These are phyloP conservation scores for Temnothorax unifasciatus DNA, from an alignment of 2,888 invertebrate species.

Conservation along the genomic window DNA sequence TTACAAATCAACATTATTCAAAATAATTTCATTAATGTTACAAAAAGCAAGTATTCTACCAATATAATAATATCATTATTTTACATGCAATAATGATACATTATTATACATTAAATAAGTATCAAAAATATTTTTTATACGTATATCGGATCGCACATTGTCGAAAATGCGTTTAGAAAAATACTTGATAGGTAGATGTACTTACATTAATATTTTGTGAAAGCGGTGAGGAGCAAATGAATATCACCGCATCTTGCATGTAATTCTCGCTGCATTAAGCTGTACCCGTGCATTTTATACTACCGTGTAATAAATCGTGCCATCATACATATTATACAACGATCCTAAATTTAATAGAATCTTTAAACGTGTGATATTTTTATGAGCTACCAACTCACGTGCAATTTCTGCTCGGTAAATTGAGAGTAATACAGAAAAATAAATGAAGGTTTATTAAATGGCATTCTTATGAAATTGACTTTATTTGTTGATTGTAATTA, in stretches of 20 bases:
- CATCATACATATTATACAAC: conserved; percentile 31
- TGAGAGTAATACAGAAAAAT: conserved; percentile 39
- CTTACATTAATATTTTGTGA: conserved; percentile 21
- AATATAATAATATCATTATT: not conserved
- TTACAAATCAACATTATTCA: not conserved
- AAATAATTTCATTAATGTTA: conserved; percentile 1
- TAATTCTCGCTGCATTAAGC: conserved; percentile 19
- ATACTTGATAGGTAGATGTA: not conserved
- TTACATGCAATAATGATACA: not conserved
- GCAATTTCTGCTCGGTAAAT: not conserved
- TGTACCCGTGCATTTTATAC: conserved; percentile 38
- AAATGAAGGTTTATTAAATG: conserved; percentile 68
- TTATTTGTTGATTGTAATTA: conserved; percentile 75
- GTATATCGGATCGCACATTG: not conserved
- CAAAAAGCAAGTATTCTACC: not conserved
- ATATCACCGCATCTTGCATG: conserved; percentile 4
- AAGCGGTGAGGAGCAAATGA: not conserved
- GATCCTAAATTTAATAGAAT: conserved; percentile 1
- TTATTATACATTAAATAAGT: not conserved
- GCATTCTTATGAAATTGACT: conserved; percentile 77
- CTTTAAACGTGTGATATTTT: not conserved
- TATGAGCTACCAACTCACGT: not conserved
- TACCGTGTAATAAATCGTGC: conserved; percentile 52
- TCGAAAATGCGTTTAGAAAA: not conserved
- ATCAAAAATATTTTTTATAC: not conserved